Evolutionary conservation across 2,113 vertebrate genomes (phyloP).

Genomic region (Paradisaea rubra): DNA sequence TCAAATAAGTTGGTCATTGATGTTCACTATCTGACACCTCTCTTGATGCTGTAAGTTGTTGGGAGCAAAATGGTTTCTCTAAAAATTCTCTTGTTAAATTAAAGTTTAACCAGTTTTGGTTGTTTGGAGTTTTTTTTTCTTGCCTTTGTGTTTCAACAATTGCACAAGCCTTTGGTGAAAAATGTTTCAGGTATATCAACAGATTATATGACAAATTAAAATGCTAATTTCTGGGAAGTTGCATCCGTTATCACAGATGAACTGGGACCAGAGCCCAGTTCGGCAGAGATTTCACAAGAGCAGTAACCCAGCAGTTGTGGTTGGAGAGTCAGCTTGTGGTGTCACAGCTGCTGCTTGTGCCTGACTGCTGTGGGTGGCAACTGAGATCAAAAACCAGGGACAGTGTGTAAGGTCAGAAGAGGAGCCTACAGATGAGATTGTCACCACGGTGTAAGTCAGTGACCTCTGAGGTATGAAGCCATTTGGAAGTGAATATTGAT

Average conservation of each 20-base stretch:
- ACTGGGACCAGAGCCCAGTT: not conserved
- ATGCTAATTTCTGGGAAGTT: not conserved
- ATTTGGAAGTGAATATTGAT: not conserved
- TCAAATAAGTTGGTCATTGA: not conserved
- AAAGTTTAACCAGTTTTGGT: not conserved
- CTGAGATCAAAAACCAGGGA: not conserved
- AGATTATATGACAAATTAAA: not conserved
- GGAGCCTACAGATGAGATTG: not conserved
- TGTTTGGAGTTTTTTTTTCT: not conserved
- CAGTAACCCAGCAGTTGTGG: not conserved
- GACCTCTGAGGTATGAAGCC: not conserved
- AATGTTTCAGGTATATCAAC: not conserved
- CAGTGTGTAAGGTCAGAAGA: not conserved
- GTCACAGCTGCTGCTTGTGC: not conserved
- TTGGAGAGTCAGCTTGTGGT: not conserved
- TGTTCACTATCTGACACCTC: not conserved
- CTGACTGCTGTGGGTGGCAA: not conserved
- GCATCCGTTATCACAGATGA: not conserved
- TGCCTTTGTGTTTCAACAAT: not conserved
- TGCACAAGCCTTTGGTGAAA: not conserved
- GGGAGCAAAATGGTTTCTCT: not conserved
- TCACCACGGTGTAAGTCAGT: not conserved
- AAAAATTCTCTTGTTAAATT: not conserved
- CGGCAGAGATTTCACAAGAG: not conserved
- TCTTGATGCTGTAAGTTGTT: not conserved